Evolutionary conservation across 2,888 invertebrate genomes (phyloP).

Genomic region (Acrobasis consociella): DNA sequence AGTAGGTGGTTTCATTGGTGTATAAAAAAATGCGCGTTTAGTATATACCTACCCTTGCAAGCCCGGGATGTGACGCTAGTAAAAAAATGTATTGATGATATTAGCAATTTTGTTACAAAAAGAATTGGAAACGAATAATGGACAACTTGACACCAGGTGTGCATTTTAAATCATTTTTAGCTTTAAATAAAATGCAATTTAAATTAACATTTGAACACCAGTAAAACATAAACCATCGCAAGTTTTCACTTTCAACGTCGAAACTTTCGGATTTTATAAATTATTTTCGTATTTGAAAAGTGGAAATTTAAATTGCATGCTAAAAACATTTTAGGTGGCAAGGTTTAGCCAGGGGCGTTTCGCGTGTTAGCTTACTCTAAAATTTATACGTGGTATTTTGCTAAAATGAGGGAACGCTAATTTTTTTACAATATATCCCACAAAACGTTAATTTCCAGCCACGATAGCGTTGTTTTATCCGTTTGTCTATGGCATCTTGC

Average conservation of each 20-base stretch:
- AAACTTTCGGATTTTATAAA: slow-evolving; percentile 31
- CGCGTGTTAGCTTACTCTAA: slow-evolving; percentile 21
- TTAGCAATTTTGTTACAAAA: too few species aligned
- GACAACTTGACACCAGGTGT: too few species aligned
- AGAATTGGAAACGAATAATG: too few species aligned
- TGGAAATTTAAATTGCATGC: slow-evolving; percentile 30
- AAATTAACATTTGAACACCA: slow-evolving; percentile 7
- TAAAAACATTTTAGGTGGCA: slow-evolving; percentile 29
- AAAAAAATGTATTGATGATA: too few species aligned
- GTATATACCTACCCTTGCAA: too few species aligned
- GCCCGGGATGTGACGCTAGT: too few species aligned
- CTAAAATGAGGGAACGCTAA: not conserved
- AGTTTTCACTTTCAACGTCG: slow-evolving; percentile 23
- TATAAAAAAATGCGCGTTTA: too few species aligned
- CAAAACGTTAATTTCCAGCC: not conserved
- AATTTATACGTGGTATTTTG: slow-evolving; percentile 20
- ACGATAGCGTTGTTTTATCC: not conserved
- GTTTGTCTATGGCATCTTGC: not conserved
- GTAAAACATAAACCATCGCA: slow-evolving; percentile 24
- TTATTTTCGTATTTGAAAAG: slow-evolving; percentile 30
- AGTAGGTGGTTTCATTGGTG: too few species aligned
- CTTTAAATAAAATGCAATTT: not conserved
- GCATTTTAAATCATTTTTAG: not conserved
- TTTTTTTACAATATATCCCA: not conserved
- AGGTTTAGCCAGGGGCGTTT: slow-evolving; percentile 26